Evolutionary conservation across 2,888 invertebrate species (phyloP).

Genomic region (Himalopsyche tibetana): DNA sequence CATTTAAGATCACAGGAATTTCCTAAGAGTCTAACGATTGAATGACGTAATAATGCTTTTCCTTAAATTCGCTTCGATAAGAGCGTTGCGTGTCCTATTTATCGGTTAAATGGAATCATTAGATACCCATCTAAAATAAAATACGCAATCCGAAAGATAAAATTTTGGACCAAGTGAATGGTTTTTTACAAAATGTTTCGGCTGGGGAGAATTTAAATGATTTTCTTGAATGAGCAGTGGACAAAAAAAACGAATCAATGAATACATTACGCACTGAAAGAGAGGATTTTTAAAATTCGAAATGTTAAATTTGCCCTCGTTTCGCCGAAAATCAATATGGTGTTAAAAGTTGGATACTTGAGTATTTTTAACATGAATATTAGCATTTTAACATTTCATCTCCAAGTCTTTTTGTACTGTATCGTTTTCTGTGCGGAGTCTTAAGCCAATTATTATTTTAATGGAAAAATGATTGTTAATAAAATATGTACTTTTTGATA

Average conservation of each 20-base stretch:
- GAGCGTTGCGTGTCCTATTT: neutral
- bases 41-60: no score
- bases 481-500: no score
- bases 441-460: no score
- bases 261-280: slow-evolving; percentile 1
- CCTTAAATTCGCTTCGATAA: neutral
- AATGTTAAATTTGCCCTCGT: neutral
- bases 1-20: no score
- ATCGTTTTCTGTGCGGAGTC: no score
- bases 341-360: no score
- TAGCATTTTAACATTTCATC: no score
- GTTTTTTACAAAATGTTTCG: neutral
- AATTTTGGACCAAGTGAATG: neutral
- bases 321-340: neutral
- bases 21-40: no score
- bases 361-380: no score
- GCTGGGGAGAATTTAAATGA: slow-evolving; percentile 11
- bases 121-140: no score
- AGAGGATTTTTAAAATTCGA: neutral
- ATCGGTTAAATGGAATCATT: neutral
- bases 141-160: neutral
- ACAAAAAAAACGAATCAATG: neutral
- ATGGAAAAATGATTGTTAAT: no score
- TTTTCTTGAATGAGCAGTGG: neutral
- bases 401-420: no score